A percentile compares a stretch with the other conserved stretches of the same genome.
Conservation (phyloP, 2,797 vertebrate species). For the Heliangelus exortis region DNA sequence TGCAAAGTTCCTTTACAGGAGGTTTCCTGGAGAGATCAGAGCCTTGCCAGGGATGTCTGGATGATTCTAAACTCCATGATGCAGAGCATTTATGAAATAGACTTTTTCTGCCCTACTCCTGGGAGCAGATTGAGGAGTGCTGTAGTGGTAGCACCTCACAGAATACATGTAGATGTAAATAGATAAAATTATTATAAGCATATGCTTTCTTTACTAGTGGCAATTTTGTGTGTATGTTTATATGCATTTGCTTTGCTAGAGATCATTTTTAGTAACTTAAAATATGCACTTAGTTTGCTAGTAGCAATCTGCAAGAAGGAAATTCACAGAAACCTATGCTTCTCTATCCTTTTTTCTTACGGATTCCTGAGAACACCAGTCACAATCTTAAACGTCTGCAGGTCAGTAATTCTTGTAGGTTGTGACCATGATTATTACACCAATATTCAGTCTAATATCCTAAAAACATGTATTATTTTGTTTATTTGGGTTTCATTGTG, state of each 20-base stretch:
- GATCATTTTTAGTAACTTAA: background rate
- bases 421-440: background rate
- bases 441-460: background rate
- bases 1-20: background rate
- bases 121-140: background rate
- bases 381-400: background rate
- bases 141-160: background rate
- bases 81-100: background rate
- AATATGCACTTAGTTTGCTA: background rate
- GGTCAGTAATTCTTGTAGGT: background rate
- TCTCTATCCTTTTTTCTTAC: background rate
- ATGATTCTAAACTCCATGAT: background rate
- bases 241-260: background rate
- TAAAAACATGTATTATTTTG: background rate
- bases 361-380: background rate
- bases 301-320: background rate
- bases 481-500: background rate
- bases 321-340: background rate
- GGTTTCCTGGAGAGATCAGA: background rate
- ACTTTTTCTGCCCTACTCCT: background rate
- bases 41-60: rapidly evolving
- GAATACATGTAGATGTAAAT: background rate
- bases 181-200: background rate
- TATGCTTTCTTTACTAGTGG: background rate
- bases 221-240: background rate